A percentile compares a stretch with the other conserved stretches of the same genome.
Conservation (phyloP, 2,113 vertebrate species). For the Lophura nycthemera region DNA sequence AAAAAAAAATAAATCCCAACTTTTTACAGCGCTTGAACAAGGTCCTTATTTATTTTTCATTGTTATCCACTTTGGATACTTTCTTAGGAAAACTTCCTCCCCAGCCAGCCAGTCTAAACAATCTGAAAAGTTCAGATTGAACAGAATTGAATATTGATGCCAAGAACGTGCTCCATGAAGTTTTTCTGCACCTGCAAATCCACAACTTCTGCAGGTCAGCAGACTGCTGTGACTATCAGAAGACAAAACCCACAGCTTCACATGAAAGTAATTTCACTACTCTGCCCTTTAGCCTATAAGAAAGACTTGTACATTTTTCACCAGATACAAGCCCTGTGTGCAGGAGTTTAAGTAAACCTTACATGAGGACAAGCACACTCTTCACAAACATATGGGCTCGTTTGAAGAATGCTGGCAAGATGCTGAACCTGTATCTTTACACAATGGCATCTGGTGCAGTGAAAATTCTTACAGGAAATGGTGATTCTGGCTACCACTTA, state of each 20-base stretch:
- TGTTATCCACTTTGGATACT: not conserved
- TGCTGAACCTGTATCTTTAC: not conserved
- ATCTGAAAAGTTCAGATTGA: not conserved
- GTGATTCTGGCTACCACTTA: not conserved
- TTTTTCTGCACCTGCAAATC: not conserved
- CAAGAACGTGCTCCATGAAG: not conserved
- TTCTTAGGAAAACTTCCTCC: not conserved
- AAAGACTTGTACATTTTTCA: accelerated
- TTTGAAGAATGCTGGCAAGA: not conserved
- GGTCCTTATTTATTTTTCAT: not conserved
- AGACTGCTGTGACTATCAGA: not conserved
- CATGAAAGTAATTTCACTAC: not conserved
- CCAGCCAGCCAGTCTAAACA: not conserved
- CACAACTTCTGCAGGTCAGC: not conserved
- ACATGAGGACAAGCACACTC: not conserved
- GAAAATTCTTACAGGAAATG: not conserved
- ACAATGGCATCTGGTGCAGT: not conserved
- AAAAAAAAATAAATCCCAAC: not conserved
- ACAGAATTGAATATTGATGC: not conserved
- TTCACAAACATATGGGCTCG: not conserved
- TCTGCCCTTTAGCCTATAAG: not conserved
- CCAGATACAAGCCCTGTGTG: accelerated
- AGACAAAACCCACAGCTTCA: not conserved
- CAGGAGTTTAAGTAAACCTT: not conserved
- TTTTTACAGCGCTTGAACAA: not conserved